Percentiles rank a stretch among this genome's conserved stretches.
These are phyloP conservation scores for Diglossa cyanea DNA, from an alignment of 2,797 vertebrate species.

Conservation along the genomic window DNA sequence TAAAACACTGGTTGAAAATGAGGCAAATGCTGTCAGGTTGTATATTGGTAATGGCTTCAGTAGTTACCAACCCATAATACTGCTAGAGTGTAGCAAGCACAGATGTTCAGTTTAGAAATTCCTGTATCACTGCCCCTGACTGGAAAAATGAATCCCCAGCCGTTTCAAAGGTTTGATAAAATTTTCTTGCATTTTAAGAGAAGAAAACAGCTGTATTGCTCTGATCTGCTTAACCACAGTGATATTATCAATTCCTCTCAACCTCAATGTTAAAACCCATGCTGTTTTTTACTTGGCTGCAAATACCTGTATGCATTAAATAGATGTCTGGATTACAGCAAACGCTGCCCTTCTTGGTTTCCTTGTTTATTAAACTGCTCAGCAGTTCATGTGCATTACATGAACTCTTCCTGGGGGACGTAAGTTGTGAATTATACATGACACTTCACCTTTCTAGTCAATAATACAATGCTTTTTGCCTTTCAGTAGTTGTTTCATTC, in stretches of 20 bases:
- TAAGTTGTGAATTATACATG: conserved; percentile 21
- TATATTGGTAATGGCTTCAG: background rate
- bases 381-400: background rate
- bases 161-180: background rate
- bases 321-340: background rate
- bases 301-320: background rate
- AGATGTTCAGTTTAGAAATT: background rate
- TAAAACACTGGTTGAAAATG: background rate
- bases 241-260: background rate
- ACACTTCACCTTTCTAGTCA: background rate
- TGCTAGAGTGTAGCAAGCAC: background rate
- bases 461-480: background rate
- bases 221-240: background rate
- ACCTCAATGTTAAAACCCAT: background rate
- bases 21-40: background rate
- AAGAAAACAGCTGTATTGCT: background rate
- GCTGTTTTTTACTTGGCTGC: background rate
- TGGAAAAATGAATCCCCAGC: background rate
- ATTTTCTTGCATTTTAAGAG: background rate
- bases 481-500: background rate
- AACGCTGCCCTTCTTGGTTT: background rate
- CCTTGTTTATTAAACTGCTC: background rate
- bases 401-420: background rate
- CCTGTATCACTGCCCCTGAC: background rate
- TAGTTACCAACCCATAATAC: background rate